Conservation (phyloP, 1,140 invertebrate species). For the Probaryconus sp. region DNA sequence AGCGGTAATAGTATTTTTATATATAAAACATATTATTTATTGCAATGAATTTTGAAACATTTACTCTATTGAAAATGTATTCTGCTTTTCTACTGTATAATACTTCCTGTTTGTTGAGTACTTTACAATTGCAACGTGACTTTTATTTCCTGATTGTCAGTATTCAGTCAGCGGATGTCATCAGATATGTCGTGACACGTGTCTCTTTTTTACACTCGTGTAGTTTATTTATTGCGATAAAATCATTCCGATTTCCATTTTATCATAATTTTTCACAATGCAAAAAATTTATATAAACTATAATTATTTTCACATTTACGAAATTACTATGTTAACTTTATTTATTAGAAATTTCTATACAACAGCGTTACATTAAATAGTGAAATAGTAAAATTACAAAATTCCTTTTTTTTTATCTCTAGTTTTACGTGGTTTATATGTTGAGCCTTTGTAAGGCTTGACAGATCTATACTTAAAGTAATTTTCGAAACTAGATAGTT, state of each 20-base stretch:
- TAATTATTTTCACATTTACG: neutral
- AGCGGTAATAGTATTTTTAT: too few relatives aligned
- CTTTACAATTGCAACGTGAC: conserved; percentile 65
- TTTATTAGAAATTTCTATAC: too few relatives aligned
- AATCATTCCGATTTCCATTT: conserved; percentile 4
- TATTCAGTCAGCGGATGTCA: conserved; percentile 51
- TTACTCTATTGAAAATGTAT: too few relatives aligned
- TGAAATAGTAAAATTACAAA: too few relatives aligned
- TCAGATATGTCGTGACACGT: conserved; percentile 57
- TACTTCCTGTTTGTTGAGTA: conserved; percentile 66
- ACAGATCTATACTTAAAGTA: conserved; percentile 59
- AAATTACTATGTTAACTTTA: neutral
- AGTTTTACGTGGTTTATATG: conserved; percentile 34
- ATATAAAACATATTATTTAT: too few relatives aligned
- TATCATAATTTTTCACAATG: neutral
- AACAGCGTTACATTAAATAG: too few relatives aligned
- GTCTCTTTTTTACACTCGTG: conserved; percentile 54
- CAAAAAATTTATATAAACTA: conserved; percentile 2
- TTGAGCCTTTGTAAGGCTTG: conserved; percentile 39
- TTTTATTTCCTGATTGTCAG: conserved; percentile 62
- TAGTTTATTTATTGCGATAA: conserved; percentile 28
- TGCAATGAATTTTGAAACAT: too few relatives aligned
- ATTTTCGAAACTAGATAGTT: conserved; percentile 35
- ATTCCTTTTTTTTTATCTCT: too few relatives aligned
- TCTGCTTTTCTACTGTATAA: too few relatives aligned